These are phyloP conservation scores for Laticauda colubrina DNA, from an alignment of 2,113 vertebrate species.

Conservation along the genomic window DNA sequence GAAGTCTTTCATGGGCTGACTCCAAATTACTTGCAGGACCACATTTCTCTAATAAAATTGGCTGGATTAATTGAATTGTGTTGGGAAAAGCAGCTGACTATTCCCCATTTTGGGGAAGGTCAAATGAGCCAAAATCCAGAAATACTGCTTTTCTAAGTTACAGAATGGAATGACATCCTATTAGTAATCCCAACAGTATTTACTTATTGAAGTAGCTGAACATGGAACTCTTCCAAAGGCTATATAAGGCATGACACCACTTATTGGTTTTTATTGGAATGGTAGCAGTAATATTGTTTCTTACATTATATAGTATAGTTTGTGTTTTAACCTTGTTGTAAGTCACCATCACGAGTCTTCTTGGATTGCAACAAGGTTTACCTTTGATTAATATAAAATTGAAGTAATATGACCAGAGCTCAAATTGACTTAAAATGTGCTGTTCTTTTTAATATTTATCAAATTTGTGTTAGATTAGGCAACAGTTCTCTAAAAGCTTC, in stretches of 20 bases:
- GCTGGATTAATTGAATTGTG: neutral
- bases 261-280: neutral
- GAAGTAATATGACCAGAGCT: neutral
- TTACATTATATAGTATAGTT: neutral
- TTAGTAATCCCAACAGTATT: neutral
- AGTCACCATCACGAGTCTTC: neutral
- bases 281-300: neutral
- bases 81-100: neutral
- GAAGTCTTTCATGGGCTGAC: neutral
- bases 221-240: neutral
- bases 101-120: neutral
- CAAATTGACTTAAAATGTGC: neutral
- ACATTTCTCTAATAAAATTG: neutral
- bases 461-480: neutral
- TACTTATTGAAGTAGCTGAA: neutral
- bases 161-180: neutral
- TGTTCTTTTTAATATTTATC: neutral
- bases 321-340: neutral
- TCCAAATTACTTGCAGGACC: neutral
- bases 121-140: neutral
- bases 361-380: neutral
- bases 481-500: neutral
- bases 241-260: neutral
- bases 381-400: neutral
- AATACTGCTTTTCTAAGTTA: neutral